Base-by-base conservation (phyloP, 2,113 vertebrate genomes). In the Albula glossodonta region DNA sequence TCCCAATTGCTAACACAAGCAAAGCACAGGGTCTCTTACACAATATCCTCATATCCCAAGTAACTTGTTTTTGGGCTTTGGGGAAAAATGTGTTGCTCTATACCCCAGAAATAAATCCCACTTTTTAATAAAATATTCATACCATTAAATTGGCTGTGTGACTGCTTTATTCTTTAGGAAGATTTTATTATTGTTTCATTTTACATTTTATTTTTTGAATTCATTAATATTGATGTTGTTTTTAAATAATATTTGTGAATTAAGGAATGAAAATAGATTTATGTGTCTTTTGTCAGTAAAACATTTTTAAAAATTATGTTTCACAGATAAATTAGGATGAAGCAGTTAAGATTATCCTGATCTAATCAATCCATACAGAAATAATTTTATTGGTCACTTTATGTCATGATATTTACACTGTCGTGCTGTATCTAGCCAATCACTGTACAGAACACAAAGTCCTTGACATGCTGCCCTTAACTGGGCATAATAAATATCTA, bases 101-200 rank as follows among this genome's bases (percentile, higher is more conserved):
- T 74, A 22, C 25, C 70, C 70, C 70, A 74, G 70, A 22, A 74
- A 9, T 25, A 31, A 74, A 74, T 74, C 70, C 70, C 70, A 74
- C 19, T 74, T 74, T 74, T 74, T 74, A 74, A 74, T 74, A 74
- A 74, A 74, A 74, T 74, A 74, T 74, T 74, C 70, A 74, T 74
- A 74, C 70, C 70, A 74, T 74, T 74, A 74, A 74, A 74, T 70
- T 2, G 9, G n/a, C 70, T 74, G 19, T 74, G 70, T 74, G 22
- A 74, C n/a, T 74, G 70, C n/a, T n/a, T 74, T 66, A 15, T 66
- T 66, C 60, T 66, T 66, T 22, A 66, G 5, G 9, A 25, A 31
- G 0, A n/a, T 31, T 31, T 31, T 74, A 8, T 5, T 56, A 6
- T 56, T 56, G 53, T 56, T 7, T 56, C 53, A 6, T 56, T 56